These are phyloP conservation scores for Merluccius polli DNA, from an alignment of 2,797 vertebrate species.

Conservation along the genomic window DNA sequence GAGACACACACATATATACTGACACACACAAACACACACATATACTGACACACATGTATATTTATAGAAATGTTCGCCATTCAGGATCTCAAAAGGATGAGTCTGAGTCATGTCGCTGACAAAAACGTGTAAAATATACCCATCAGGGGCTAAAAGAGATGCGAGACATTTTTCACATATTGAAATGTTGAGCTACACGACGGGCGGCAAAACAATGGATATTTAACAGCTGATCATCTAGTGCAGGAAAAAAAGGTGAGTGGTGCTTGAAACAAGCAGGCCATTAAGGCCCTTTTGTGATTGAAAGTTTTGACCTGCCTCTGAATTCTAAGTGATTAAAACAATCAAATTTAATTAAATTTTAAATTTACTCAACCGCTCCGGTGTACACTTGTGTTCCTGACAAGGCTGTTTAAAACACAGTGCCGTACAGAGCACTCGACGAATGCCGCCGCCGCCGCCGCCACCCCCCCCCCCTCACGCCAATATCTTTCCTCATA, in stretches of 20 bases:
- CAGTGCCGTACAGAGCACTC: slow-evolving; percentile 40
- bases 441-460: slow-evolving; percentile 15
- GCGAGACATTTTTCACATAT: background rate
- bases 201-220: slow-evolving; percentile 48
- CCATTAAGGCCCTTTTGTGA: slow-evolving; percentile 70
- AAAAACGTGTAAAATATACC: background rate
- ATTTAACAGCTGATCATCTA: slow-evolving; percentile 65
- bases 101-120: no score
- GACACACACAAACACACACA: background rate
- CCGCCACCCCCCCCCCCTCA: slow-evolving; percentile 22
- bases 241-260: slow-evolving; percentile 69
- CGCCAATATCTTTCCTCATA: slow-evolving; percentile 62
- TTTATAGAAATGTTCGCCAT: background rate
- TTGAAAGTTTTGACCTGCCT: slow-evolving; percentile 75
- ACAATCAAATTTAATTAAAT: slow-evolving; percentile 79
- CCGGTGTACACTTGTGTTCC: slow-evolving; percentile 37
- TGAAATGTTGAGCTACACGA: slow-evolving; percentile 32
- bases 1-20: no score
- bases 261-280: slow-evolving; percentile 69
- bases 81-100: background rate
- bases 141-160: background rate
- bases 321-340: slow-evolving; percentile 73
- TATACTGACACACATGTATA: background rate
- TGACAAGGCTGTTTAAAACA: slow-evolving; percentile 53
- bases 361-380: slow-evolving; percentile 64